These are phyloP conservation scores for Argentina silus DNA, from an alignment of 2,797 vertebrate genomes.

Conservation along the genomic window DNA sequence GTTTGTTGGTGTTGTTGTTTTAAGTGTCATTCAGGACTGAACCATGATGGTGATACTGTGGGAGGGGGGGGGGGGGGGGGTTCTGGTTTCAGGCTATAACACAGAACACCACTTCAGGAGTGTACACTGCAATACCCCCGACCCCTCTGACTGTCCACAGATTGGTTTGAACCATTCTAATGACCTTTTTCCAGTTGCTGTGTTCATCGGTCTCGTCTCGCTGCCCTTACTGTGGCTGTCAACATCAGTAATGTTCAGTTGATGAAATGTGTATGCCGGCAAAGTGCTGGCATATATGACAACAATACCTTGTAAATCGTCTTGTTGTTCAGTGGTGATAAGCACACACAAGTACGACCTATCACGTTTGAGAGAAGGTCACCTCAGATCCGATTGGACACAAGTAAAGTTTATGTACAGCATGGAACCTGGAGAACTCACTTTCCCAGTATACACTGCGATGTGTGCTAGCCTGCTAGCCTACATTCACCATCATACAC, in stretches of 20 bases:
- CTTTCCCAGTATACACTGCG: not conserved
- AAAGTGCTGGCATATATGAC: not conserved
- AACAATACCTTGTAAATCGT: not conserved
- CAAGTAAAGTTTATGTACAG: not conserved
- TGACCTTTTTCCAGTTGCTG: not conserved
- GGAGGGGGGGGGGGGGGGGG: not conserved
- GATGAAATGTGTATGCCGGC: not conserved
- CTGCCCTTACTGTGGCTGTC: not conserved
- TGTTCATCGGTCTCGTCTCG: not conserved
- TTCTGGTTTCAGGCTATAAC: not conserved
- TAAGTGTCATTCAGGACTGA: constrained; percentile 5
- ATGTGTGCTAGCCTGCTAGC: not conserved
- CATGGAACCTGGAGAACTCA: not conserved
- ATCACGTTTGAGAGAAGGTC: not conserved
- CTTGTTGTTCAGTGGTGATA: not conserved
- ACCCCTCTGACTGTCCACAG: not conserved
- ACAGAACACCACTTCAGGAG: constrained; percentile 6
- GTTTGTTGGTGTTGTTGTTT: not conserved
- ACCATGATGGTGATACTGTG: not conserved
- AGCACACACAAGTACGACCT: not conserved
- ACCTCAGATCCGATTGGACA: not conserved
- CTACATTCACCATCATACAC: not conserved
- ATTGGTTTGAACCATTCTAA: too few relatives aligned
- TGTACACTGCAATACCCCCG: constrained; percentile 16
- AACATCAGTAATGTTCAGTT: not conserved